Conservation (phyloP, 2,888 invertebrate genomes). For the Gortyna flavago region DNA sequence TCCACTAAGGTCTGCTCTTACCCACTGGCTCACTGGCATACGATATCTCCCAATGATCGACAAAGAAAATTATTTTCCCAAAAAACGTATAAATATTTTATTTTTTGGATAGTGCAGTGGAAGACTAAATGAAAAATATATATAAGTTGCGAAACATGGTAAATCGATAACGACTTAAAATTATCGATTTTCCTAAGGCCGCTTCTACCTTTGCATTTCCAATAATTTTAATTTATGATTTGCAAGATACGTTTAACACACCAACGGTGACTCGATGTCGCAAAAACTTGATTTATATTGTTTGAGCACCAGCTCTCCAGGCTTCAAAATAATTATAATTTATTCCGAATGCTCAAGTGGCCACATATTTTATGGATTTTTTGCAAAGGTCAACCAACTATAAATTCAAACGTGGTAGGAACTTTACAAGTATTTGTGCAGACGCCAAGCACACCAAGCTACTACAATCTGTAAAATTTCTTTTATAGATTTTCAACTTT, state of each 20-base stretch:
- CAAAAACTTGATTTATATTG: constrained; percentile 28
- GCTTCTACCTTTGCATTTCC: not conserved
- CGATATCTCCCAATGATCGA: not conserved
- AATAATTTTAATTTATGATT: not conserved
- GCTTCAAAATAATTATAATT: constrained; percentile 18
- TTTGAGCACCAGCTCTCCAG: not conserved
- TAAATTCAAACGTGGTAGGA: not conserved
- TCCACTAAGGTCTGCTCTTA: not conserved
- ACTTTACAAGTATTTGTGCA: constrained; percentile 23
- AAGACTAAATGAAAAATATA: not conserved
- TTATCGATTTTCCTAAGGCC: not conserved
- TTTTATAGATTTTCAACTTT: too few species aligned
- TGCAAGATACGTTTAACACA: not conserved
- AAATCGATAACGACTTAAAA: not conserved
- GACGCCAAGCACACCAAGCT: too few species aligned
- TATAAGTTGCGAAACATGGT: not conserved
- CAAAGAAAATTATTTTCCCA: not conserved
- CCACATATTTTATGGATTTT: constrained; percentile 15
- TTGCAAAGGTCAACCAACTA: constrained; percentile 50
- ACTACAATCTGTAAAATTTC: too few species aligned
- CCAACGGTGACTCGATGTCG: not conserved
- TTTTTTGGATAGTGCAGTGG: not conserved
- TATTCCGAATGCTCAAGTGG: constrained; percentile 5
- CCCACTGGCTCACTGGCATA: not conserved
- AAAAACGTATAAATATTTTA: too few species aligned